Conservation (phyloP, 2,888 invertebrate genomes). For the Carterocephalus palaemon region DNA sequence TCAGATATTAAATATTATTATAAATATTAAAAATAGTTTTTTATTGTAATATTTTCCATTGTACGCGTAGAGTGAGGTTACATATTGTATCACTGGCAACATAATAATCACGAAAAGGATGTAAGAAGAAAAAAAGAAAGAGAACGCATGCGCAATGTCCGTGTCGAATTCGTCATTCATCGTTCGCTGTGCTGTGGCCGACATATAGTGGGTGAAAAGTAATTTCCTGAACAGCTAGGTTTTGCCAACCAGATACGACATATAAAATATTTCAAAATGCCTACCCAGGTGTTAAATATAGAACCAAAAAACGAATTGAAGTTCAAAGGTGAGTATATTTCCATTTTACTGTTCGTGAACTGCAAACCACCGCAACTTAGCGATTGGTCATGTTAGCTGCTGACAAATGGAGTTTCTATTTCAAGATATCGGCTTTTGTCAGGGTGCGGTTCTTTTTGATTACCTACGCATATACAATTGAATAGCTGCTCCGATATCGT, state of each 20-base stretch:
- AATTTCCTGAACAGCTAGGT: slow-evolving; percentile 56
- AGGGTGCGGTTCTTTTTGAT: slow-evolving; percentile 69
- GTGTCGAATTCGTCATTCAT: slow-evolving; percentile 61
- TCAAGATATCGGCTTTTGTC: slow-evolving; percentile 75
- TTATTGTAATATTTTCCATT: no score
- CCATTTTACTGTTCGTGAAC: slow-evolving; percentile 39
- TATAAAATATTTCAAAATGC: slow-evolving; percentile 78
- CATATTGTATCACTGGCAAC: slow-evolving; percentile 15
- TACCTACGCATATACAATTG: no score
- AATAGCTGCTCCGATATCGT: no score
- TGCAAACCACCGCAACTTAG: slow-evolving; percentile 54
- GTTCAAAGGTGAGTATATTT: slow-evolving; percentile 88
- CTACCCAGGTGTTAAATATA: slow-evolving; percentile 90
- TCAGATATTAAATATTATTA: no score
- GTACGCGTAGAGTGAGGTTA: no score
- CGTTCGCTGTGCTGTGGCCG: slow-evolving; percentile 62
- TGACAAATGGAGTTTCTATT: slow-evolving; percentile 79
- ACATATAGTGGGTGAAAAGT: slow-evolving; percentile 59
- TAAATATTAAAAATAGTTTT: no score
- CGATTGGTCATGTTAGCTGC: slow-evolving; percentile 67
- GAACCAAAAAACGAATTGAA: slow-evolving; percentile 93
- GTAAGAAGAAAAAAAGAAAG: slow-evolving; percentile 23
- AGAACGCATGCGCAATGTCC: slow-evolving; percentile 48
- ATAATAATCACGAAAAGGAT: slow-evolving; percentile 15
- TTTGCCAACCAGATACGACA: slow-evolving; percentile 64